Evolutionary conservation across 2,113 vertebrate genomes (phyloP).

Genomic region (Saimiri boliviensis): DNA sequence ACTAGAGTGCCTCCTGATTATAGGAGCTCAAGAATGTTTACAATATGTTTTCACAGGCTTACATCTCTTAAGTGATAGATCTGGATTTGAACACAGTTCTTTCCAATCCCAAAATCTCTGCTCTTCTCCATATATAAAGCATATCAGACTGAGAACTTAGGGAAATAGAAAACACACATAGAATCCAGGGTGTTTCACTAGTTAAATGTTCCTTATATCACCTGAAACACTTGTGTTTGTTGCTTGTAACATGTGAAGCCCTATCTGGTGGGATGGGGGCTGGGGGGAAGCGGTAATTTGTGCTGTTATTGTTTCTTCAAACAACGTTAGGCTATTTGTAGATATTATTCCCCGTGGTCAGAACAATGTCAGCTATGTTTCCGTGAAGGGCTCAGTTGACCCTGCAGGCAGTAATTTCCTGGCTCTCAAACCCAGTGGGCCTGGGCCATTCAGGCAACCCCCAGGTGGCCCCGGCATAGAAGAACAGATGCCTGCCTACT

Average conservation of each 20-base stretch:
- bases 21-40: background rate
- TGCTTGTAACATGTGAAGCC: background rate
- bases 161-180: background rate
- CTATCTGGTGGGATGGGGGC: background rate
- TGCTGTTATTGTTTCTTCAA: background rate
- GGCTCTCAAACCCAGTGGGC: background rate
- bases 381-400: constrained; percentile 6
- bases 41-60: background rate
- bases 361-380: constrained; percentile 68
- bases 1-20: background rate
- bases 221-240: background rate
- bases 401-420: constrained; percentile 62
- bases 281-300: background rate
- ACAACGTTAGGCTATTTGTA: background rate
- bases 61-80: background rate
- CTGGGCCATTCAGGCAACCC: constrained; percentile 31
- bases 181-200: background rate
- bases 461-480: background rate
- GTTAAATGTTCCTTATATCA: background rate
- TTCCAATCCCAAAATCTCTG: background rate
- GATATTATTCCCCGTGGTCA: background rate
- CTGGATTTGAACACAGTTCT: background rate
- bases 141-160: background rate
- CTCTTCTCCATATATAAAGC: background rate
- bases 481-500: background rate